Evolutionary conservation across 2,888 invertebrate genomes (phyloP).

Genomic region (Tubiluchus corallicola): DNA sequence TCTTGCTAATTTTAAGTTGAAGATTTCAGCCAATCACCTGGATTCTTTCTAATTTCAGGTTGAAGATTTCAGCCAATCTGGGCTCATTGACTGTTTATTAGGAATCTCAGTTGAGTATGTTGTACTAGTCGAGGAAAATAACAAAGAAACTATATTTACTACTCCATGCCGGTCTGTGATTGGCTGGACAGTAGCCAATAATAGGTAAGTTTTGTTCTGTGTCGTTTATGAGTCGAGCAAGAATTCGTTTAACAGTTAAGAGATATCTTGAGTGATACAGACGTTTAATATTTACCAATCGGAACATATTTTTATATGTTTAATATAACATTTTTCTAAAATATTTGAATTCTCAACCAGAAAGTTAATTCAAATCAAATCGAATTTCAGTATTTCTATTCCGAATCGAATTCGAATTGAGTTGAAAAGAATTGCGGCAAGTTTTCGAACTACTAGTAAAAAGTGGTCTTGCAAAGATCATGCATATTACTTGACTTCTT

Average conservation of each 20-base stretch:
- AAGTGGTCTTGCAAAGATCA: too few species aligned
- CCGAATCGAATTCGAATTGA: too few species aligned
- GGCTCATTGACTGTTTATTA: slow-evolving; percentile 49
- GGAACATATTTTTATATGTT: slow-evolving; percentile 14
- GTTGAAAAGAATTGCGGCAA: too few species aligned
- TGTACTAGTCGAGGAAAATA: slow-evolving; percentile 62
- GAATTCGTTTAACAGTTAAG: too few species aligned
- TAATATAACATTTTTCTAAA: too few species aligned
- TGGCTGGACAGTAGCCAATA: slow-evolving; percentile 44
- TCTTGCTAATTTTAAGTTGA: slow-evolving; percentile 58
- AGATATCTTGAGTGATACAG: too few species aligned
- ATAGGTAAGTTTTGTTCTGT: slow-evolving; percentile 29
- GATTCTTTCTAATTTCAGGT: slow-evolving; percentile 16
- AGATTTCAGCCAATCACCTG: slow-evolving; percentile 26
- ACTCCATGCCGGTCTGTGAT: slow-evolving; percentile 63
- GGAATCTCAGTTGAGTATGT: slow-evolving; percentile 71
- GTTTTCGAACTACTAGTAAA: too few species aligned
- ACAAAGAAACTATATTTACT: slow-evolving; percentile 63
- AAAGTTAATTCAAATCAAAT: too few species aligned
- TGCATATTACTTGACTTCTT: too few species aligned
- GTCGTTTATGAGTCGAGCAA: not conserved
- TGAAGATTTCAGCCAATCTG: slow-evolving; percentile 26
- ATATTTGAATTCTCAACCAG: too few species aligned
- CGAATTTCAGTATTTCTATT: too few species aligned
- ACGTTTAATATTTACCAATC: too few species aligned